phyloP scores from a whole-genome alignment of 1,140 invertebrate species.

The Drosophila lacertosa region DNA sequence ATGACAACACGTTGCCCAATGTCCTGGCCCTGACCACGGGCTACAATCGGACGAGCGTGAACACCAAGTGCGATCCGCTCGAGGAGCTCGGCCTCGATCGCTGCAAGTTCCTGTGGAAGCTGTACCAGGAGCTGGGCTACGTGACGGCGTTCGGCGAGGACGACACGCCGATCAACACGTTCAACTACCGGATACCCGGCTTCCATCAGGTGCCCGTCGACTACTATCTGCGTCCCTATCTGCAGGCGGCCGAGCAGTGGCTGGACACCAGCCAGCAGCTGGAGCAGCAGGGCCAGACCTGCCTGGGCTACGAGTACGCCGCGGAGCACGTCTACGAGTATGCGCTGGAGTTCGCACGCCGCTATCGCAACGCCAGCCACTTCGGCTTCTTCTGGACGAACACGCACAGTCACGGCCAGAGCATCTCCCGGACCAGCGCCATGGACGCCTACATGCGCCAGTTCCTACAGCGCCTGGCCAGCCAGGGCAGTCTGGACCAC shows the following conservation, averaged over 20 bases:
- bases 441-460: constrained; percentile 86
- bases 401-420: constrained; percentile 88
- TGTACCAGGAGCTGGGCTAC: constrained; percentile 88
- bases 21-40: constrained; percentile 90
- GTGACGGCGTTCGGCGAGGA: constrained; percentile 92
- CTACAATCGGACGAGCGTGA: constrained; percentile 84
- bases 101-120: constrained; percentile 92
- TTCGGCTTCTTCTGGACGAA: constrained; percentile 92
- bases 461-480: constrained; percentile 86
- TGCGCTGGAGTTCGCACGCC: constrained; percentile 85
- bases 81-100: constrained; percentile 84
- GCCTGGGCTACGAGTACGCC: constrained; percentile 85
- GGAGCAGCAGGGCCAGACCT: constrained; percentile 83
- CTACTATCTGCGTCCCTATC: constrained; percentile 91
- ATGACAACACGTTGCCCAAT: constrained; percentile 93
- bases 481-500: constrained; percentile 86
- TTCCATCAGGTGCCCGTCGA: constrained; percentile 91
- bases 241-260: constrained; percentile 86
- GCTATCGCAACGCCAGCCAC: constrained; percentile 85
- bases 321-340: constrained; percentile 86
- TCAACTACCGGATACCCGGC: constrained; percentile 91
- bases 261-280: constrained; percentile 69
- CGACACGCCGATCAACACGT: constrained; percentile 88
- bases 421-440: constrained; percentile 88
- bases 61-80: constrained; percentile 85